Conservation (phyloP, 2,888 invertebrate species). For the Microplitis manilae region DNA sequence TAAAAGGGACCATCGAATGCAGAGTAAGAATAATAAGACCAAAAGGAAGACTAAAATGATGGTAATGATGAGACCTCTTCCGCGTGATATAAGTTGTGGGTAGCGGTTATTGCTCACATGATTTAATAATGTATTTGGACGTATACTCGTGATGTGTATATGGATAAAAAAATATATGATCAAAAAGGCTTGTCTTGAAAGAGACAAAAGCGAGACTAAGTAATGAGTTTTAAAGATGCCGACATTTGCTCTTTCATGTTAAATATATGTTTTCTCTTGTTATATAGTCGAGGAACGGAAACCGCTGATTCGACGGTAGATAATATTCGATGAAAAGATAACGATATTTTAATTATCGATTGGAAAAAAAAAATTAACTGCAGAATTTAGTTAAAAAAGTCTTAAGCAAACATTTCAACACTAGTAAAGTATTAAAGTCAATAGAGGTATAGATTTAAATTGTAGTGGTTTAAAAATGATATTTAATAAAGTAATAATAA, state of each 20-base stretch:
- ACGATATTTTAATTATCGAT: not conserved
- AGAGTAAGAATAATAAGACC: not conserved
- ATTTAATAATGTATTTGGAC: constrained; percentile 42
- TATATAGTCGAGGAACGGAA: constrained; percentile 40
- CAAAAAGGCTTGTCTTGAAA: constrained; percentile 19
- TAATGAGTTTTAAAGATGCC: constrained; percentile 34
- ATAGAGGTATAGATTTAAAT: not conserved
- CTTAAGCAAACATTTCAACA: not conserved
- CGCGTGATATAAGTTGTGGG: constrained; percentile 43
- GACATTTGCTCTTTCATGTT: constrained; percentile 42
- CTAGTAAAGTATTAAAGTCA: not conserved
- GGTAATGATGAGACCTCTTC: constrained; percentile 18
- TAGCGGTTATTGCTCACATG: constrained; percentile 43
- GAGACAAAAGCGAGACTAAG: constrained; percentile 11
- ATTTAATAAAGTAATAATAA: not conserved
- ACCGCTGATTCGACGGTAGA: not conserved
- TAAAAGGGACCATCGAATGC: constrained; percentile 13
- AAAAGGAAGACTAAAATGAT: constrained; percentile 7
- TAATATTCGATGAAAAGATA: not conserved
- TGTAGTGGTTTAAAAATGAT: not conserved
- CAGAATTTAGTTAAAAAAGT: not conserved
- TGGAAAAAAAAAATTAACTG: not conserved
- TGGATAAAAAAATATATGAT: not conserved
- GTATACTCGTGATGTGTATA: constrained; percentile 12
- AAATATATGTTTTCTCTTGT: constrained; percentile 43